Evolutionary conservation across 2,113 vertebrate species (phyloP).

Genomic region (Ochotona princeps): DNA sequence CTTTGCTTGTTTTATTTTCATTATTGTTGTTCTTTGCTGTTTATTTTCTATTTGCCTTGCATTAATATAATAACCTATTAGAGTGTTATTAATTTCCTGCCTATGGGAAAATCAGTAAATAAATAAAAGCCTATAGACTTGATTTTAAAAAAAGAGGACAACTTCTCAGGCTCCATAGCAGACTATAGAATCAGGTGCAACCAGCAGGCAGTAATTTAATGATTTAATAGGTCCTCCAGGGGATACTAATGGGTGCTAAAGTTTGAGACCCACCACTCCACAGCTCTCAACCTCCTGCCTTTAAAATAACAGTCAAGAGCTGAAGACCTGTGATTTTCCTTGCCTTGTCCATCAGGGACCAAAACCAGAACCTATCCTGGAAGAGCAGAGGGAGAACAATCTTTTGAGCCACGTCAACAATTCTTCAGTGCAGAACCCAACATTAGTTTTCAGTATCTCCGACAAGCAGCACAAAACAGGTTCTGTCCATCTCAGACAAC

Average conservation of each 20-base stretch:
- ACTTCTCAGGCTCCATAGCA: neutral
- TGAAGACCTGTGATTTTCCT: neutral
- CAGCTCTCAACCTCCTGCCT: neutral
- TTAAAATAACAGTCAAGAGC: neutral
- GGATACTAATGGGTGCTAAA: neutral
- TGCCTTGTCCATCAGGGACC: constrained; percentile 9
- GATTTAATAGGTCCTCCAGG: neutral
- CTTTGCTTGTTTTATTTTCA: too few species aligned
- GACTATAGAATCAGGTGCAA: neutral
- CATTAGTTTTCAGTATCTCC: constrained; percentile 36
- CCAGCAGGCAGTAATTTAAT: neutral
- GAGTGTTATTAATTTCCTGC: too few species aligned
- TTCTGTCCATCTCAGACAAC: constrained; percentile 55
- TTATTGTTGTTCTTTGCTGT: too few species aligned
- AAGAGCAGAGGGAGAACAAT: neutral
- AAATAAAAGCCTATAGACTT: too few species aligned
- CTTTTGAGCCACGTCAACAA: neutral
- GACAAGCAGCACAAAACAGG: constrained; percentile 33
- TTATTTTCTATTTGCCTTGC: too few species aligned
- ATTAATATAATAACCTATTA: too few species aligned
- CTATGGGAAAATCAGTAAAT: too few species aligned
- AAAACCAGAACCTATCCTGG: neutral
- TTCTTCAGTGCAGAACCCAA: neutral
- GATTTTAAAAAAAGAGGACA: neutral
- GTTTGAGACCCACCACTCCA: neutral